A percentile compares a stretch with the other conserved stretches of the same genome.
Evolutionary conservation across 2,888 invertebrate species (phyloP).

Genomic region (Anodontia alba): DNA sequence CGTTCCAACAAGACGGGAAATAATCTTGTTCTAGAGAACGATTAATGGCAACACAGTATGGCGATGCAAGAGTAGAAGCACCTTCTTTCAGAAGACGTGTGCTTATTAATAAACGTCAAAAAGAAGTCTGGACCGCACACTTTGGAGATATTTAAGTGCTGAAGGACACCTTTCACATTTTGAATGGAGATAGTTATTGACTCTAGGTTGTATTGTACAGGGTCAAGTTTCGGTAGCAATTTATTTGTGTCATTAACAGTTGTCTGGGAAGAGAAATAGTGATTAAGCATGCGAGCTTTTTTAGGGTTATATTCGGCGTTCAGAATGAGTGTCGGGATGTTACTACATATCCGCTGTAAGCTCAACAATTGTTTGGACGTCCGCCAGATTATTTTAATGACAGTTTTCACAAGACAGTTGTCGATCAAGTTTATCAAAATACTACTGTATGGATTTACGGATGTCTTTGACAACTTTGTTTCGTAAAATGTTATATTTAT

Average conservation of each 20-base stretch:
- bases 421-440: not conserved
- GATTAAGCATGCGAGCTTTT: not conserved
- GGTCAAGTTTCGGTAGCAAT: not conserved
- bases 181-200: not conserved
- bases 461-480: not conserved
- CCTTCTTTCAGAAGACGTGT: slow-evolving; percentile 14
- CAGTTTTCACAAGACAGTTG: not conserved
- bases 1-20: slow-evolving; percentile 27
- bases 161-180: not conserved
- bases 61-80: not conserved
- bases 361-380: too few species aligned
- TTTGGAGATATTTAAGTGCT: not conserved
- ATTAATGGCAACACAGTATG: slow-evolving; percentile 10
- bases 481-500: not conserved
- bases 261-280: not conserved
- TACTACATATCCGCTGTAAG: not conserved
- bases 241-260: not conserved
- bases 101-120: not conserved
- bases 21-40: not conserved
- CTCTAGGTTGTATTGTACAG: not conserved
- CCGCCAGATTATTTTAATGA: not conserved
- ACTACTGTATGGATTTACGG: not conserved
- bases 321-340: not conserved
- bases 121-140: not conserved
- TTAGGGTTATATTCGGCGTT: not conserved